Conservation (phyloP, 2,888 invertebrate genomes). For the Ormia ochracea region DNA sequence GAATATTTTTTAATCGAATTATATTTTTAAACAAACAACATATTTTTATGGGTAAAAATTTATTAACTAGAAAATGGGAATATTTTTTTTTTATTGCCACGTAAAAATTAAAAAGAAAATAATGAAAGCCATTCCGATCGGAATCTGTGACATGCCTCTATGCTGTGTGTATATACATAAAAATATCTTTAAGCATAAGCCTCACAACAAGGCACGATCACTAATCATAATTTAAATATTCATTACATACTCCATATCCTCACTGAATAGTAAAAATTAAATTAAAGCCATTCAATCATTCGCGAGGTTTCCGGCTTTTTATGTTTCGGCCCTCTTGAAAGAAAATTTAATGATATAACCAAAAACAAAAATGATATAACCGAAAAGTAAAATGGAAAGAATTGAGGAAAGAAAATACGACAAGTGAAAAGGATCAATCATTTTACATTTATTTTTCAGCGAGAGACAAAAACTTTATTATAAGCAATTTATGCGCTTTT, state of each 20-base stretch:
- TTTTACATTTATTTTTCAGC: conserved; percentile 18
- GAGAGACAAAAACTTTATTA: conserved; percentile 51
- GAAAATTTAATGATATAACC: conserved; percentile 5
- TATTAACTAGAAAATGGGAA: too few relatives aligned
- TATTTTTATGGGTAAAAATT: too few relatives aligned
- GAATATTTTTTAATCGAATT: too few relatives aligned
- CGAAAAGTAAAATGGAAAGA: conserved; percentile 39
- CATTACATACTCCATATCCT: conserved; percentile 39
- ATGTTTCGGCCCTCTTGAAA: background rate
- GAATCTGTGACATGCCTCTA: too few relatives aligned
- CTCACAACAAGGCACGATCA: too few relatives aligned
- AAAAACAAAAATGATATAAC: conserved; percentile 36
- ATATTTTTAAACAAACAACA: too few relatives aligned
- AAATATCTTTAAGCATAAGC: background rate
- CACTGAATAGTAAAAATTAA: conserved; percentile 7
- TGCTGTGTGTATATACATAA: too few relatives aligned
- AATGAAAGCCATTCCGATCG: too few relatives aligned
- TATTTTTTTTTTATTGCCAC: too few relatives aligned
- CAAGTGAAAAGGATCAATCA: conserved; percentile 36
- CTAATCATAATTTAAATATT: background rate
- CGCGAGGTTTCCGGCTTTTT: background rate
- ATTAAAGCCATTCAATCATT: conserved; percentile 9
- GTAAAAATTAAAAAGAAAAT: too few relatives aligned
- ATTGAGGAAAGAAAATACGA: conserved; percentile 15
- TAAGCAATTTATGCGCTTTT: conserved; percentile 55